phyloP scores from a whole-genome alignment of 1,140 invertebrate genomes.

The Thalassaphorura encarpata region DNA sequence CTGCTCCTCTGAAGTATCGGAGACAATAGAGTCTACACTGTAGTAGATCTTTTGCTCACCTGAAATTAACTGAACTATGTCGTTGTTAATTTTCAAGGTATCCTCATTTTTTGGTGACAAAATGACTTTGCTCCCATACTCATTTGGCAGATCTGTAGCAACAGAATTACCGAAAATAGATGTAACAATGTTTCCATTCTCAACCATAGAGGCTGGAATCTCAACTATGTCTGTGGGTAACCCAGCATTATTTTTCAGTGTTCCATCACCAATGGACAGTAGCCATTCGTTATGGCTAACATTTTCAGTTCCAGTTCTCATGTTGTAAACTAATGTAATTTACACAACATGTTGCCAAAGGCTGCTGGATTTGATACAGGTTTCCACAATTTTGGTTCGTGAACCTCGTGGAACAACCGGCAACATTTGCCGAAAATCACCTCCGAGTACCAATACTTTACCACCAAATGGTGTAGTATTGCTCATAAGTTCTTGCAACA shows the following conservation, averaged over 20 bases:
- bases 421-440: conserved; percentile 34
- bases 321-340: not conserved
- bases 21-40: not conserved
- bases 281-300: not conserved
- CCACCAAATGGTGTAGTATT: conserved; percentile 31
- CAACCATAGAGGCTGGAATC: not conserved
- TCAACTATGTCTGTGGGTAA: not conserved
- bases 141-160: not conserved
- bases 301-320: not conserved
- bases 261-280: not conserved
- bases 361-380: conserved; percentile 17
- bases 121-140: not conserved
- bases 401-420: conserved; percentile 27
- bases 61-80: not conserved
- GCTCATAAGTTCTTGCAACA: conserved; percentile 30
- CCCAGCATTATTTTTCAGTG: not conserved
- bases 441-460: conserved; percentile 31
- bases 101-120: not conserved
- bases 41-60: not conserved
- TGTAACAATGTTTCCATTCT: conserved; percentile 5
- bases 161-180: not conserved
- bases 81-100: not conserved
- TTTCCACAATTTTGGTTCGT: conserved; percentile 24
- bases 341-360: not conserved
- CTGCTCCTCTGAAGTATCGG: not conserved